Evolutionary conservation across 2,888 invertebrate genomes (phyloP), one percentile per base, ranked within the genome.

Genomic region (Keiferia lycopersicella): DNA sequence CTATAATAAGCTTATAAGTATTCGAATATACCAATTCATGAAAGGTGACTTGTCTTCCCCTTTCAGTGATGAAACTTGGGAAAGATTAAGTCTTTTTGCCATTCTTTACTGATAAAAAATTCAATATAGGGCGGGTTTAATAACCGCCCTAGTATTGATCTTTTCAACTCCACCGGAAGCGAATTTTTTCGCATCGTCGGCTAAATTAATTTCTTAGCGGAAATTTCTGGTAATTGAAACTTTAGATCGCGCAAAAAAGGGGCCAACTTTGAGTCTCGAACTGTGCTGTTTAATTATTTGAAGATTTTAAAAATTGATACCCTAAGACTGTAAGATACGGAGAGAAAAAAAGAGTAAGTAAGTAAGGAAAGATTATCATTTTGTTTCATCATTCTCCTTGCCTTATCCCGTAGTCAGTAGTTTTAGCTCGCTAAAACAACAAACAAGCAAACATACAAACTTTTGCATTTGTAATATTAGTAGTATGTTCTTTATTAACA

Each of bases 201-300:
- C n/a, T 45, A 45, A 45, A 45, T 45, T n/a, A 45, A 45, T 45
- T n/a, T 45, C 45, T 45, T 16, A n/a, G 45, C 45, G 45, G 45
- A 45, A 45, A 45, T 45, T 45, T 45, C 45, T 16, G n/a, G 45
- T 16, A 45, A n/a, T 45, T 45, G n/a, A 45, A 45, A 45, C 45
- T 45, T 45, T 45, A 45, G 45, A 45, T 45, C 16, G 45, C 10
- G 34, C 34, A 45, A 45, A 45, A 45, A 45, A 45, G n/a, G 45
- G n/a, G 16, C 45, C 45, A 45, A 45, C n/a, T 45, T 45, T 14
- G 41, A 41, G 41, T 41, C 14, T 41, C 14, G 11, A 11, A 16
- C 45, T 45, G 45, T 16, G 45, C 34, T 34, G 10, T n/a, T 45
- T 45, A 45, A 45, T 45, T 45, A n/a, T 16, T n/a, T n/a, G 16